A percentile compares a stretch with the other conserved stretches of the same genome.
Evolutionary conservation across 2,888 invertebrate genomes (phyloP).

Genomic region (Phytoseiulus persimilis): DNA sequence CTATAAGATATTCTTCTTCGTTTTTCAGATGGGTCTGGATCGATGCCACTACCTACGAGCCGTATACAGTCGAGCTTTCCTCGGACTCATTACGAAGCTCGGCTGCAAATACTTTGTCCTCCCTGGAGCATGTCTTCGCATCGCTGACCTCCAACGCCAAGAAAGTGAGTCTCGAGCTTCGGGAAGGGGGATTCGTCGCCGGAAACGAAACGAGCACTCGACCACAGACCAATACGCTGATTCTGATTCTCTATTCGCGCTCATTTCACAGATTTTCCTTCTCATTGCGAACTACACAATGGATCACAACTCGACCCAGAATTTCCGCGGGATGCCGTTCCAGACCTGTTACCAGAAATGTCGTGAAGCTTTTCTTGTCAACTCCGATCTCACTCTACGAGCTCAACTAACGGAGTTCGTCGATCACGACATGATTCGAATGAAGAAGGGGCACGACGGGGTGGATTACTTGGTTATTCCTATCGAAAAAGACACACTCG

Average conservation of each 20-base stretch:
- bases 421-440: constrained; percentile 82
- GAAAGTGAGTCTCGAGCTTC: constrained; percentile 43
- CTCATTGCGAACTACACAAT: constrained; percentile 73
- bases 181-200: not conserved
- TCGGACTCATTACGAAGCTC: constrained; percentile 56
- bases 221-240: not conserved
- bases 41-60: constrained; percentile 74
- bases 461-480: constrained; percentile 72
- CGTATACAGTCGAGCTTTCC: constrained; percentile 74
- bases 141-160: constrained; percentile 77
- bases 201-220: not conserved
- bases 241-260: not conserved
- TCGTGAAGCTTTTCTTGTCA: constrained; percentile 80
- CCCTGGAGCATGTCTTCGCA: constrained; percentile 76
- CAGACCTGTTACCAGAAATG: constrained; percentile 72
- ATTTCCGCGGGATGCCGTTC: constrained; percentile 66
- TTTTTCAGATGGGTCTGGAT: constrained; percentile 64
- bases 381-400: constrained; percentile 78
- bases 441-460: constrained; percentile 69
- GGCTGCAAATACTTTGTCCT: constrained; percentile 62
- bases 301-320: constrained; percentile 59
- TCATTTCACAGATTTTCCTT: constrained; percentile 59
- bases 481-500: constrained; percentile 62
- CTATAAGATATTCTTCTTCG: not conserved
- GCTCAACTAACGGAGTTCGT: constrained; percentile 88